Conservation (phyloP, 2,113 vertebrate species). For the Microcebus ravelobensis region DNA sequence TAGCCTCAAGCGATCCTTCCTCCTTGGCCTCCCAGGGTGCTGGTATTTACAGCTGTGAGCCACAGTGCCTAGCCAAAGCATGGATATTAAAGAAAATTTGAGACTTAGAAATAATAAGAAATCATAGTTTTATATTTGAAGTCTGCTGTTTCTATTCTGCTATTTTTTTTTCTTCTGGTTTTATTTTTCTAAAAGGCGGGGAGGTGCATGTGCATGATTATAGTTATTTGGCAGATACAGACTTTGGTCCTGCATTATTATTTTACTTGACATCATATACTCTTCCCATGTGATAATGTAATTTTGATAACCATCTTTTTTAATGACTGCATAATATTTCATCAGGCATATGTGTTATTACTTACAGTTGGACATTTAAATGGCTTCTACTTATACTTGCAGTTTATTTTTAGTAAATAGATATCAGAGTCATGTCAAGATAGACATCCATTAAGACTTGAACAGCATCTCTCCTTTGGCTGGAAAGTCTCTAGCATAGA, state of each 20-base stretch:
- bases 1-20: too few relatives aligned
- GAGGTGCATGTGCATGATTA: not conserved
- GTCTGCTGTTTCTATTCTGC: not conserved
- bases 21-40: too few relatives aligned
- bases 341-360: not conserved
- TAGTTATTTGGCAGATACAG: not conserved
- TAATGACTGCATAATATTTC: not conserved
- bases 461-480: not conserved
- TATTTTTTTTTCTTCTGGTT: not conserved
- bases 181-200: not conserved
- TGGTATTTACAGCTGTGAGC: too few relatives aligned
- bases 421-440: not conserved
- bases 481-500: too few relatives aligned
- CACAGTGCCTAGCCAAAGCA: not conserved
- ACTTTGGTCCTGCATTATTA: not conserved
- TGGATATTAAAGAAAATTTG: not conserved
- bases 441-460: not conserved
- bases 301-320: not conserved
- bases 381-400: not conserved
- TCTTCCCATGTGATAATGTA: not conserved
- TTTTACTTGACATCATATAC: not conserved
- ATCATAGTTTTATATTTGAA: not conserved
- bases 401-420: not conserved
- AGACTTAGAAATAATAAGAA: not conserved
- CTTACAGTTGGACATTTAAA: not conserved